These are phyloP conservation scores for Microcaecilia unicolor DNA, from an alignment of 2,797 vertebrate genomes.

Conservation along the genomic window DNA sequence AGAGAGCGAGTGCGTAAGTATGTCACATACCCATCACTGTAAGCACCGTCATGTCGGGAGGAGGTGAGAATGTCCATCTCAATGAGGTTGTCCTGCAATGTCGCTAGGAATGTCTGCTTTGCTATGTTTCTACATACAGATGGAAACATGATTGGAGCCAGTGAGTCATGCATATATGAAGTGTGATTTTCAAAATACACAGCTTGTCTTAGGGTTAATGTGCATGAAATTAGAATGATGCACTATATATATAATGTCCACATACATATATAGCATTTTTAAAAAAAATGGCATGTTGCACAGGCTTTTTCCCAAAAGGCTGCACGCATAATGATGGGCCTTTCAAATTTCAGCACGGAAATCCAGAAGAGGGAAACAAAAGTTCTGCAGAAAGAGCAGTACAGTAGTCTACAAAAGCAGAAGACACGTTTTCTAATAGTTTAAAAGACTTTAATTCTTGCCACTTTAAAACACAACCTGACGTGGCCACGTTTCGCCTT, in stretches of 20 bases:
- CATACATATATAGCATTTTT: slow-evolving; percentile 36
- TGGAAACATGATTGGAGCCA: slow-evolving; percentile 87
- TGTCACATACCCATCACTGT: slow-evolving; percentile 92
- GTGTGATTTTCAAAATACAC: slow-evolving; percentile 47
- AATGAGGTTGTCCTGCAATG: slow-evolving; percentile 99
- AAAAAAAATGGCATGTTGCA: too few relatives aligned
- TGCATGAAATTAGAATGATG: slow-evolving; percentile 46
- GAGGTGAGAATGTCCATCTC: slow-evolving; percentile 98
- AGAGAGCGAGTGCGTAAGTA: slow-evolving; percentile 35
- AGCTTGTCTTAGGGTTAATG: slow-evolving; percentile 43
- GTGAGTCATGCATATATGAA: slow-evolving; percentile 86
- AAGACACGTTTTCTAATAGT: too few relatives aligned
- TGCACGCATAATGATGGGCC: too few relatives aligned
- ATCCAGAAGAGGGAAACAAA: too few relatives aligned
- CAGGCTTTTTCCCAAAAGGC: too few relatives aligned
- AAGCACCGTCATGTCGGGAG: slow-evolving; percentile 82
- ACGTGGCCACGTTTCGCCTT: too few relatives aligned
- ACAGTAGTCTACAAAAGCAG: too few relatives aligned
- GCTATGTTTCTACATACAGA: slow-evolving; percentile 98
- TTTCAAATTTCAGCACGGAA: too few relatives aligned
- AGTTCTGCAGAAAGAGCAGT: too few relatives aligned
- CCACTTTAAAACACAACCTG: too few relatives aligned
- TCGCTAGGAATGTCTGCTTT: slow-evolving; percentile 99
- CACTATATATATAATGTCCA: slow-evolving; percentile 24
- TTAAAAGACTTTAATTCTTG: too few relatives aligned